Base-by-base conservation (phyloP, 2,888 invertebrate species). In the Ectemnius lituratus region DNA sequence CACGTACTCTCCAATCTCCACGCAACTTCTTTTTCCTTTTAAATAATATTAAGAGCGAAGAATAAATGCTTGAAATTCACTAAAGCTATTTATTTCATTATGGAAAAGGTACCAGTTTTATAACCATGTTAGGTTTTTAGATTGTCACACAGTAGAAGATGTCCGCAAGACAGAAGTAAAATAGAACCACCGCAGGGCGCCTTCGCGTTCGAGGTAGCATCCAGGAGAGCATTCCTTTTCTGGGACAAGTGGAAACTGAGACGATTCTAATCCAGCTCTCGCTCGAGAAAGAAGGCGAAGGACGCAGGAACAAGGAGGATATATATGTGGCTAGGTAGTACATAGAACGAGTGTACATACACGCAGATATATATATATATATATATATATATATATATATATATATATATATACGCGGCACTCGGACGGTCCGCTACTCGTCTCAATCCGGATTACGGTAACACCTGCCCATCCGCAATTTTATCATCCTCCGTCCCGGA, bases 391-490 rank as follows among this genome's bases (percentile, higher is more conserved):
- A 62, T 64, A 62, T 68, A 62, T 64, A 62, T 68, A 62, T 64
- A 62, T 68, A 62, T 64, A 62, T 68, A 62, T 64, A 62, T 68
- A 72, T 70, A 49, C n/a, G 27, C 67, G 52, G 72, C 71, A 67
- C 72, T 76, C 64, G 80, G 81, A 72, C 72, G 76, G 73, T 77
- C 80, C 81, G 72, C 62, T 57, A 76, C 74, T 80, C 82, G 76
- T 73, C 69, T 77, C 83, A 81, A 88, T 88, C 86, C 85, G 86
- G 88, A 86, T 88, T 88, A 88, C 84, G 85, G 83, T 88, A 86
- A 89, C 89, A 89, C 89, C 88, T 88, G 87, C 82, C 84, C 84
- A 82, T 87, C 83, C 87, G 87, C 89, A 89, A 89, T 90, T 89
- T 88, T 87, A 88, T 90, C 86, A 87, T 88, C 87, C 86, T 84